Percentiles rank a stretch among this genome's conserved stretches.
Evolutionary conservation across 2,113 vertebrate genomes (phyloP).

Genomic region (Sebastes schlegelii): DNA sequence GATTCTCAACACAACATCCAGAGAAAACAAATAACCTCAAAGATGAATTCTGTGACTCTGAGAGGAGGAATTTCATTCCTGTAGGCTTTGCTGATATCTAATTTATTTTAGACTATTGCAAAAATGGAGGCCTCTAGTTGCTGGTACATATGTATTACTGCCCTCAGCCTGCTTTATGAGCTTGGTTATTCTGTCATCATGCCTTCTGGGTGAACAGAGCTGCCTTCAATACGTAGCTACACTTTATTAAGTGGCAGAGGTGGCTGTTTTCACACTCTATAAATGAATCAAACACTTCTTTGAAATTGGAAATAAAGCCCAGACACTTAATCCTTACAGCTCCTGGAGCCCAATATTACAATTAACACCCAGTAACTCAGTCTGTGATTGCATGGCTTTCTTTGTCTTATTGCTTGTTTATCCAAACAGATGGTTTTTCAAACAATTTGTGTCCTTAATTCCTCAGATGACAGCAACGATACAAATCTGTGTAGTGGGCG

Average conservation of each 20-base stretch:
- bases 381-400: not conserved
- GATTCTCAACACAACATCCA: not conserved
- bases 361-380: not conserved
- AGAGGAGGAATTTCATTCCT: not conserved
- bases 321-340: not conserved
- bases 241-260: constrained; percentile 12
- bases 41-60: not conserved
- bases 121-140: not conserved
- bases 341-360: constrained; percentile 3
- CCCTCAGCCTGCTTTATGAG: constrained; percentile 30
- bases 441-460: constrained; percentile 6
- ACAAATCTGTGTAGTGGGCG: constrained; percentile 91
- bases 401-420: constrained; percentile 1
- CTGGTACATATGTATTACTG: not conserved
- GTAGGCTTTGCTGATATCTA: not conserved
- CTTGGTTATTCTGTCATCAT: constrained; percentile 10
- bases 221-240: not conserved
- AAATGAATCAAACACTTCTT: constrained; percentile 16
- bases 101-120: not conserved
- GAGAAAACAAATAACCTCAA: not conserved
- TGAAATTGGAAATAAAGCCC: not conserved
- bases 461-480: constrained; percentile 83
- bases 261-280: constrained; percentile 31
- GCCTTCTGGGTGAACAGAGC: not conserved
- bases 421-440: constrained; percentile 11